Percentiles rank a stretch among this genome's conserved stretches.
phyloP scores from a whole-genome alignment of 1,140 invertebrate species.

The Trichonephila inaurata region DNA sequence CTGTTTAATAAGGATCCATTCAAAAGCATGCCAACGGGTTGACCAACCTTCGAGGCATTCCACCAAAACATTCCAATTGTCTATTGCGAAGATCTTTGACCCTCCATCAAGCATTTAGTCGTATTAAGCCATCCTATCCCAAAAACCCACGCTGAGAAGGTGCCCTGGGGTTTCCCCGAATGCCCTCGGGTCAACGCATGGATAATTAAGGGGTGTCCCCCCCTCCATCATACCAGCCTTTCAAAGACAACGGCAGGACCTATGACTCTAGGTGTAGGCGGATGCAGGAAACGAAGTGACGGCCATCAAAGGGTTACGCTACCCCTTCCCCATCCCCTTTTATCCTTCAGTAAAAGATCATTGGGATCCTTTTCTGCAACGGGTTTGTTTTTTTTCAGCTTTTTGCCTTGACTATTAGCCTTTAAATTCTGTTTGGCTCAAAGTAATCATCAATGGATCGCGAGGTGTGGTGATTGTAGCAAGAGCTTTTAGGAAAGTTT shows the following conservation, averaged over 20 bases:
- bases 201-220: not conserved
- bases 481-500: not conserved
- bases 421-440: not conserved
- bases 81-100: slow-evolving; percentile 1
- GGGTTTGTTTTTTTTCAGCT: not conserved
- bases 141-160: slow-evolving; percentile 4
- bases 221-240: not conserved
- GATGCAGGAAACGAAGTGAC: slow-evolving; percentile 18
- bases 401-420: not conserved
- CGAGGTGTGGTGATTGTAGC: not conserved
- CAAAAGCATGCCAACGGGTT: not conserved
- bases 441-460: not conserved
- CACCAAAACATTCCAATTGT: not conserved
- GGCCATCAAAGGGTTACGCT: slow-evolving; percentile 18
- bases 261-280: slow-evolving; percentile 27
- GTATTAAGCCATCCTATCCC: slow-evolving; percentile 26
- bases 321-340: not conserved
- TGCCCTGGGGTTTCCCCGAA: not conserved
- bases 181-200: slow-evolving; percentile 17
- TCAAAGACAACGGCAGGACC: slow-evolving; percentile 20
- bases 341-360: not conserved
- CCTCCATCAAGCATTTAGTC: slow-evolving; percentile 15
- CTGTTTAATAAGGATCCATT: no score
- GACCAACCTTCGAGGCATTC: not conserved
- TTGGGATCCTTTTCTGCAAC: not conserved